Conservation (phyloP, 2,888 invertebrate species). For the Pandemis cinnamomeana region DNA sequence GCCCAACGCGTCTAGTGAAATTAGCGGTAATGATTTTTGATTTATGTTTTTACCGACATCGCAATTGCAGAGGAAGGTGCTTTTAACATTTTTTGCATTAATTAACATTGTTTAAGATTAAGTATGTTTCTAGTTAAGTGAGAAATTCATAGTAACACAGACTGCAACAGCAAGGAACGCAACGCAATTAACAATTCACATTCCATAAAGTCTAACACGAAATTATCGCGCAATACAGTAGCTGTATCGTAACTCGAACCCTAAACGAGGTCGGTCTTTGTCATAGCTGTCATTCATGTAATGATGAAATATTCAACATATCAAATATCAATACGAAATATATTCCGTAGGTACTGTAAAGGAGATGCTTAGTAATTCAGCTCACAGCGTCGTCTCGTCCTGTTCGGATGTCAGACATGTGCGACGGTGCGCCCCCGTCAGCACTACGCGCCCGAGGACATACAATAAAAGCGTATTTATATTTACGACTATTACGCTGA, state of each 20-base stretch:
- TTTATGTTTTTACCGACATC: neutral
- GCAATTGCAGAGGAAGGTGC: neutral
- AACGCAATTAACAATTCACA: neutral
- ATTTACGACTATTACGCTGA: neutral
- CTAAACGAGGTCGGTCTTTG: slow-evolving; percentile 7
- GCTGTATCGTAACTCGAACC: slow-evolving; percentile 4
- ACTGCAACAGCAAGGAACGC: neutral
- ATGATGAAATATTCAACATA: slow-evolving; percentile 16
- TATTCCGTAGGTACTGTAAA: slow-evolving; percentile 14
- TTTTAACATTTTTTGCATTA: slow-evolving; percentile 8
- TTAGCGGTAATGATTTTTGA: neutral
- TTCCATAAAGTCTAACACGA: neutral
- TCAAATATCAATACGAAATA: slow-evolving; percentile 16
- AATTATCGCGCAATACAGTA: neutral
- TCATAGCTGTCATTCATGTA: slow-evolving; percentile 1
- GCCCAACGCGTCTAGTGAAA: neutral
- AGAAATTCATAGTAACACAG: neutral
- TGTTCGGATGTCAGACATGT: slow-evolving; percentile 20
- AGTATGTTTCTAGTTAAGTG: neutral
- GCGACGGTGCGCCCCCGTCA: slow-evolving; percentile 3
- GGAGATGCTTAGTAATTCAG: slow-evolving; percentile 29
- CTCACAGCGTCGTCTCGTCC: slow-evolving; percentile 16
- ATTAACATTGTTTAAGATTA: neutral
- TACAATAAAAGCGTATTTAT: neutral
- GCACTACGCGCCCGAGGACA: neutral